Base-by-base conservation (phyloP, 2,888 invertebrate genomes). In the Candidula unifasciata region DNA sequence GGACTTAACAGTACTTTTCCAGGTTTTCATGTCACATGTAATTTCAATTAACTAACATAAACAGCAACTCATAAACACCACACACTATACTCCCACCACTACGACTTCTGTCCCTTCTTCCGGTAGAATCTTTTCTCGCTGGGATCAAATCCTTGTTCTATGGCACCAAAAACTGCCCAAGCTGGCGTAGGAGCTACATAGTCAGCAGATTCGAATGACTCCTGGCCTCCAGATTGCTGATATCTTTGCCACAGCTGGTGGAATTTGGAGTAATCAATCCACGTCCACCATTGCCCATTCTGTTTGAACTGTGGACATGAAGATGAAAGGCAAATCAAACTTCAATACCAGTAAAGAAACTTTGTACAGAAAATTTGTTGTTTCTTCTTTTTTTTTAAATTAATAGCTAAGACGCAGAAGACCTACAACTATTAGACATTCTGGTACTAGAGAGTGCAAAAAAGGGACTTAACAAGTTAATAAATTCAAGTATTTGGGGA, bases 221-320 rank as follows among this genome's bases (percentile, higher is more conserved):
- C 88, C 33, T 88, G 85, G 37, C 94, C 94, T n/a, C 91, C 89
- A 79, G 91, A 91, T 30, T 90, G 89, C 81, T 93, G 92, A 87
- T 92, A 94, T n/a, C 90, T 89, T 33, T 90, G 86, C 2, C 94
- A 90, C 24, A 95, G 91, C 57, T 93, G 86, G 87, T 95, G 95
- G 88, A 95, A 95, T 87, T 93, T 93, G 0, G 94, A 93, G 89
- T 95, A 95, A 90, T 95, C 95, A 80, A 95, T 95, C 95, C 95
- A 95, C 2, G 95, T 95, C 91, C 94, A 93, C 95, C 95, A 95
- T 80, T 93, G 92, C 8, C 93, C 94, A 87, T 95, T 89, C 3
- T 94, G 89, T 73, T 93, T 91, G 89, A 95, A 95, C 95, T 95
- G 90, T 79, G 92, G 83, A 83, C 82, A 57, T 73, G 44, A 82